Evolutionary conservation across 2,888 invertebrate species (phyloP), one percentile per base, ranked within the genome.

Genomic region (Gnatocerus cornutus): DNA sequence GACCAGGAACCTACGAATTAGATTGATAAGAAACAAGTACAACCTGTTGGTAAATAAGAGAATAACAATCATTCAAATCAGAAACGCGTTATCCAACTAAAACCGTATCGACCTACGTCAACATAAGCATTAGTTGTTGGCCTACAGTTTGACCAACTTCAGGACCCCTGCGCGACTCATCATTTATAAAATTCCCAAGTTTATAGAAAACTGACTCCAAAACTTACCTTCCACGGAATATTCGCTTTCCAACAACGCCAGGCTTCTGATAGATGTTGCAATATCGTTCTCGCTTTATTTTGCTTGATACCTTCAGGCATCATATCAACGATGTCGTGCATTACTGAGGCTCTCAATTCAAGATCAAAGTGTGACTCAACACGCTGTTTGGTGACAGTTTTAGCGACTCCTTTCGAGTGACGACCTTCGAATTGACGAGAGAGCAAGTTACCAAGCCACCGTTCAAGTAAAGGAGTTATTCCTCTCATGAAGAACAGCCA

Each of bases 271-370:
- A 99, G 87, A 88, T 99, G 99, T 83, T 99, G 99, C 77, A 99
- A 88, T 78, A 99, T 99, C 1, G 99, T 99, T 76, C 99, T 90
- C 0, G 99, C 99, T 85, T 99, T 99, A 86, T 99, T 99, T 86
- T 99, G 99, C 83, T 99, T 99, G 83, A 99, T 99, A 74, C 99
- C 99, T 85, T 99, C 99, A 0, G 99, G 99, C 99, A 99, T 99
- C 99, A 99, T 99, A 82, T 99, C 99, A n/a, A 99, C 93, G 75
- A 99, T 99, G 82, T 99, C 99, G 87, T 93, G 93, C 94, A 94
- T 94, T 1, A 95, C 99, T 0, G 98, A 98, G 10, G 98, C 98
- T 76, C 99, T 91, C 81, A 99, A 87, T 85, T 99, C 99, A 76
- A 99, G 88, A 89, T 99, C 99, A 86, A 99, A 99, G 88, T 99